phyloP scores from a whole-genome alignment of 2,113 vertebrate genomes.

The Malurus cyaneus region DNA sequence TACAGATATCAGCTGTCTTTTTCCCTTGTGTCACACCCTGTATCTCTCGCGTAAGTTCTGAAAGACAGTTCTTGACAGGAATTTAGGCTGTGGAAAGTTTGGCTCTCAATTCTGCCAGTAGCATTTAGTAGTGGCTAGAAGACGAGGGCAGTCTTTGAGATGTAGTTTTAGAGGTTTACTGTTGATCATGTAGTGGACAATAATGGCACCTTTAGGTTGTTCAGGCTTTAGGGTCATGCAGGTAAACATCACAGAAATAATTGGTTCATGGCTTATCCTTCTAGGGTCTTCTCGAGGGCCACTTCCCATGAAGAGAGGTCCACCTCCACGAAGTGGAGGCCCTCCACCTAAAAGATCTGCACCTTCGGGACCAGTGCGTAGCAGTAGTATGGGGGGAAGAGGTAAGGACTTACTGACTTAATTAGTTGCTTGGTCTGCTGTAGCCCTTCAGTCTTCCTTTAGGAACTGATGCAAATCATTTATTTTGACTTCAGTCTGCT shows the following conservation, averaged over 20 bases:
- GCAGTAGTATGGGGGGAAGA: slow-evolving; percentile 85
- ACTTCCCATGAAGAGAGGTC: slow-evolving; percentile 93
- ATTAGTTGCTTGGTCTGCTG: not conserved
- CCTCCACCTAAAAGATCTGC: slow-evolving; percentile 92
- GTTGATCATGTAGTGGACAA: not conserved
- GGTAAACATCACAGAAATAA: not conserved
- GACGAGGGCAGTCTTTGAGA: not conserved
- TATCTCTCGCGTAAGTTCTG: slow-evolving; percentile 9
- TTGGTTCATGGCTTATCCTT: not conserved
- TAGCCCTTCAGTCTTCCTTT: not conserved
- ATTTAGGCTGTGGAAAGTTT: not conserved
- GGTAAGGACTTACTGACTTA: slow-evolving; percentile 67
- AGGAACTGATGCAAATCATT: not conserved
- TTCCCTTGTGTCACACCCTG: not conserved
- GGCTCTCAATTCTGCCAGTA: not conserved
- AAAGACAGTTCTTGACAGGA: not conserved
- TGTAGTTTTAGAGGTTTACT: not conserved
- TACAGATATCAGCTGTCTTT: not conserved
- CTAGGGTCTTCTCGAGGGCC: slow-evolving; percentile 90
- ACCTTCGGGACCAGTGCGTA: slow-evolving; percentile 89
- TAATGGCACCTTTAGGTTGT: not conserved
- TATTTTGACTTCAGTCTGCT: not conserved
- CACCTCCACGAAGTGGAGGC: slow-evolving; percentile 90
- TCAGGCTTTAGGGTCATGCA: not conserved
- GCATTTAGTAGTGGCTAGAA: not conserved